These are phyloP conservation scores for Pseudonaja textilis DNA, from an alignment of 2,113 vertebrate genomes.

Conservation along the genomic window DNA sequence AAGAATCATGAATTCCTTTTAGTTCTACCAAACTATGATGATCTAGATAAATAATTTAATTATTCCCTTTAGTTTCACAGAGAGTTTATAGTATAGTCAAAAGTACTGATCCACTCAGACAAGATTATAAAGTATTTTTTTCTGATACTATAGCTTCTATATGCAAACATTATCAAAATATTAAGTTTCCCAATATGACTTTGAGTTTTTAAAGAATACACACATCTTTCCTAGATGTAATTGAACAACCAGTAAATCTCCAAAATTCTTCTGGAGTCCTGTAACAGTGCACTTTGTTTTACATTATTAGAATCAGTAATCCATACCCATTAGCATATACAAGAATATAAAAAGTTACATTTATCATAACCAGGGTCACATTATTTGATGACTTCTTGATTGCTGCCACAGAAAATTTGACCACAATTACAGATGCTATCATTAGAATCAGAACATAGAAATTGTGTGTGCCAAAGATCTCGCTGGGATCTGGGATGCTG, in stretches of 20 bases:
- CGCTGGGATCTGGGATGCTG: not conserved
- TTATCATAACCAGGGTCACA: not conserved
- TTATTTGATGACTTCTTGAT: not conserved
- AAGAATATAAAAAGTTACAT: not conserved
- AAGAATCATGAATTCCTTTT: not conserved
- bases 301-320: not conserved
- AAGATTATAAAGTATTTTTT: not conserved
- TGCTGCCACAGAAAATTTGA: not conserved
- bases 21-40: not conserved
- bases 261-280: not conserved
- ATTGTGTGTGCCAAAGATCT: not conserved
- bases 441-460: not conserved
- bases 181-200: not conserved
- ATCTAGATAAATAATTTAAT: not conserved
- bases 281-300: not conserved
- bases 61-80: not conserved
- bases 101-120: not conserved
- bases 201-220: not conserved
- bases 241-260: not conserved
- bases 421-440: not conserved
- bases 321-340: not conserved
- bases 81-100: not conserved
- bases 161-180: not conserved
- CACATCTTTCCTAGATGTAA: not conserved
- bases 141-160: not conserved